A percentile compares a stretch with the other conserved stretches of the same genome.
These are phyloP conservation scores for Mythimna lalbum DNA, from an alignment of 2,888 invertebrate species.

Conservation along the genomic window DNA sequence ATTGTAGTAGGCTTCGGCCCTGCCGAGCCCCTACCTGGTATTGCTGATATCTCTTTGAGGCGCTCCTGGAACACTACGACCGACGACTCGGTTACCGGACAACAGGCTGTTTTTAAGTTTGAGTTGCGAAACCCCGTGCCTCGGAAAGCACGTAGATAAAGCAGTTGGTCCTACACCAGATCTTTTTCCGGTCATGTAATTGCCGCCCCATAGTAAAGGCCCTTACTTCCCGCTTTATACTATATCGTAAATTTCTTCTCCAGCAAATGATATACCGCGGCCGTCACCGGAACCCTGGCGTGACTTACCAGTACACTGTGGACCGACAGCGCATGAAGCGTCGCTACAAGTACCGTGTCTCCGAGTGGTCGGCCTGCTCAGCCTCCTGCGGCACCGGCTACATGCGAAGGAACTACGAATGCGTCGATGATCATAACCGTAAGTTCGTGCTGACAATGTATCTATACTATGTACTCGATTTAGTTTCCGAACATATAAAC, in stretches of 20 bases:
- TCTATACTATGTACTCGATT: neutral
- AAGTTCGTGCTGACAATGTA: conserved; percentile 50
- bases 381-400: conserved; percentile 95
- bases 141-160: too few species aligned
- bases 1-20: too few species aligned
- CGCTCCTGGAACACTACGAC: too few species aligned
- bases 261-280: conserved; percentile 93
- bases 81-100: too few species aligned
- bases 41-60: too few species aligned
- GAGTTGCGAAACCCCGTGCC: too few species aligned
- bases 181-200: too few species aligned
- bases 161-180: too few species aligned
- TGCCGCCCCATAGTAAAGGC: too few species aligned
- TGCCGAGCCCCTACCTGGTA: too few species aligned
- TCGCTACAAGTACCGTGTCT: conserved; percentile 94
- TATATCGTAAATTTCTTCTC: neutral
- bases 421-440: conserved; percentile 82
- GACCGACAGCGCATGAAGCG: conserved; percentile 83
- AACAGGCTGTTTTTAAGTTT: too few species aligned
- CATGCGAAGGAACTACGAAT: conserved; percentile 87
- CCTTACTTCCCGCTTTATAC: neutral
- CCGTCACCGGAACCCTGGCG: conserved; percentile 94
- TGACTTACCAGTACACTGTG: conserved; percentile 96
- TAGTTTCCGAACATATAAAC: neutral
- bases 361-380: conserved; percentile 95